phyloP scores from a whole-genome alignment of 1,140 invertebrate species.

The Lepidotrigona ventralis region DNA sequence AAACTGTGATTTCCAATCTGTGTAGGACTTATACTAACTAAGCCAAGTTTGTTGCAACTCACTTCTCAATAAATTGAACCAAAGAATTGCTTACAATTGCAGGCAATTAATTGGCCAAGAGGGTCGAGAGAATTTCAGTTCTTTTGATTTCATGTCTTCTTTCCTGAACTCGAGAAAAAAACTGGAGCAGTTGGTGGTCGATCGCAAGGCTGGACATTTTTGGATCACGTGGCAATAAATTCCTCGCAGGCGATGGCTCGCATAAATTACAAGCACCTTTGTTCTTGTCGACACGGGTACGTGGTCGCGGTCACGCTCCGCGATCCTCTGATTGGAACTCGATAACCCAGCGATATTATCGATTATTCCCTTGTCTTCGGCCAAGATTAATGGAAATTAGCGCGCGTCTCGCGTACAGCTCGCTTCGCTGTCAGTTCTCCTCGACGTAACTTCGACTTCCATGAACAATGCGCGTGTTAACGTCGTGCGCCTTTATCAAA shows the following conservation, averaged over 20 bases:
- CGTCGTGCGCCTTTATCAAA: neutral
- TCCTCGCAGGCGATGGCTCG: neutral
- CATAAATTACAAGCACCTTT: constrained; percentile 45
- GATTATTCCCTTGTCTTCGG: constrained; percentile 37
- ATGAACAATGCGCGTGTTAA: neutral
- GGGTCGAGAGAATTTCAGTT: no score
- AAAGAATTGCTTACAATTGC: no score
- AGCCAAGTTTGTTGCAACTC: no score
- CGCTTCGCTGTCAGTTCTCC: neutral
- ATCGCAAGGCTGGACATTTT: neutral
- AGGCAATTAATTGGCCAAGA: no score
- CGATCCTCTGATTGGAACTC: constrained; percentile 40
- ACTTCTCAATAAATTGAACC: no score
- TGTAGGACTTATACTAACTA: neutral
- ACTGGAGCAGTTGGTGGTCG: neutral
- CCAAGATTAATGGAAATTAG: constrained; percentile 49
- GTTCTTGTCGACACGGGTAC: constrained; percentile 33
- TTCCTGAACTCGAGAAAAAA: neutral
- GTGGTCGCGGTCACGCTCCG: neutral
- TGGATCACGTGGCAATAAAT: neutral
- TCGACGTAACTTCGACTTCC: neutral
- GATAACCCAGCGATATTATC: constrained; percentile 47
- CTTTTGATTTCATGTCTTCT: no score
- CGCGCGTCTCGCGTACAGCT: constrained; percentile 3
- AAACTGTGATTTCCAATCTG: neutral